Conservation (phyloP, 2,888 invertebrate genomes). For the Tachina grossa region DNA sequence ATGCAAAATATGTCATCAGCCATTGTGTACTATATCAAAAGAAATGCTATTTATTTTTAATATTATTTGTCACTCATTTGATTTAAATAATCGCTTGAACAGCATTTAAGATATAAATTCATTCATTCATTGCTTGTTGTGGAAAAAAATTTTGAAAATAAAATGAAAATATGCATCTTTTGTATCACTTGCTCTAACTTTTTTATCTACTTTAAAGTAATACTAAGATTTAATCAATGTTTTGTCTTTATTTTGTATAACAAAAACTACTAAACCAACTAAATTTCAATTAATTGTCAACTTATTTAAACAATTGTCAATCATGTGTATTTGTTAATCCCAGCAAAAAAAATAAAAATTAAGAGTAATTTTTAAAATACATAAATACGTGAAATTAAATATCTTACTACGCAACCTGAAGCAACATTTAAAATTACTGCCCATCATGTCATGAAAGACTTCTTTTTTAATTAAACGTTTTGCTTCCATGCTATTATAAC, state of each 20-base stretch:
- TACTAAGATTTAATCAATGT: constrained; percentile 28
- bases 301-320: constrained; percentile 40
- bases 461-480: no score
- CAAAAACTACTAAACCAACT: constrained; percentile 2
- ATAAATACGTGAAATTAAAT: no score
- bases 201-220: constrained; percentile 11
- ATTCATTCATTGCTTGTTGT: constrained; percentile 61
- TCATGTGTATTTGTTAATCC: constrained; percentile 27
- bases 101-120: neutral
- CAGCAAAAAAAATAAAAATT: no score
- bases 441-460: no score
- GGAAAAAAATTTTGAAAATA: neutral
- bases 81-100: constrained; percentile 10
- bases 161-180: constrained; percentile 30
- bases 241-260: constrained; percentile 27
- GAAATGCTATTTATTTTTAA: neutral
- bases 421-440: no score
- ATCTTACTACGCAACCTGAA: no score
- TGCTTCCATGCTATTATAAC: no score
- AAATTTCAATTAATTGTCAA: constrained; percentile 9
- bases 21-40: neutral
- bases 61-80: neutral
- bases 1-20: neutral
- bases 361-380: no score
- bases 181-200: constrained; percentile 35